Evolutionary conservation across 2,113 vertebrate genomes (phyloP).

Genomic region (Axis porcinus): DNA sequence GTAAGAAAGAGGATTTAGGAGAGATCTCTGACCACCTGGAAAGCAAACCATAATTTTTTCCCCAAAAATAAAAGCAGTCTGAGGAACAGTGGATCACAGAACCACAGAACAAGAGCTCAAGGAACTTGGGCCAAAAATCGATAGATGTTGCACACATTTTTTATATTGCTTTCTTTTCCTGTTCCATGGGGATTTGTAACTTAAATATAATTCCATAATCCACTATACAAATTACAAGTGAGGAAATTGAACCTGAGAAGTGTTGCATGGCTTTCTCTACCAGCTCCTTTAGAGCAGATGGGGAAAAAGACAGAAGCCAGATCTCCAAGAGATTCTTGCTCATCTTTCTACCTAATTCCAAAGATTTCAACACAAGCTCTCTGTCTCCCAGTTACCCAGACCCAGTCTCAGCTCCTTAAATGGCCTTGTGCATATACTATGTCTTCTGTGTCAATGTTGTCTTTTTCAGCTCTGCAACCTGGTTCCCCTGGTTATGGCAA

Average conservation of each 20-base stretch:
- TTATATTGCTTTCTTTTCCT: neutral
- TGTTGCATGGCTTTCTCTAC: neutral
- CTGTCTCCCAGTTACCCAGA: neutral
- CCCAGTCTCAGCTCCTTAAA: neutral
- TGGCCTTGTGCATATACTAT: rapidly evolving
- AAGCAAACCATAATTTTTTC: neutral
- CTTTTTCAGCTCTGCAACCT: neutral
- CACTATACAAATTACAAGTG: neutral
- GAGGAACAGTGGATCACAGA: neutral
- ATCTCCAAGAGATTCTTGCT: neutral
- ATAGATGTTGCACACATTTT: neutral
- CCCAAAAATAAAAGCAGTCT: neutral
- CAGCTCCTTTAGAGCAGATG: neutral
- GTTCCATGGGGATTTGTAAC: neutral
- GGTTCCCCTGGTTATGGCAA: neutral
- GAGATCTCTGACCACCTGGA: constrained; percentile 46
- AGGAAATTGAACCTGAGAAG: neutral
- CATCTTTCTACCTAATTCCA: neutral
- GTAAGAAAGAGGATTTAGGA: constrained; percentile 10
- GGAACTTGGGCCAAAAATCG: neutral
- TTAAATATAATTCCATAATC: neutral
- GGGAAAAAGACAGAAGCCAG: neutral
- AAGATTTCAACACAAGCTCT: neutral
- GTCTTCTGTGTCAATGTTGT: neutral
- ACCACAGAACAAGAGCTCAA: neutral